phyloP scores from a whole-genome alignment of 2,797 vertebrate genomes.

The Staurois parvus region DNA sequence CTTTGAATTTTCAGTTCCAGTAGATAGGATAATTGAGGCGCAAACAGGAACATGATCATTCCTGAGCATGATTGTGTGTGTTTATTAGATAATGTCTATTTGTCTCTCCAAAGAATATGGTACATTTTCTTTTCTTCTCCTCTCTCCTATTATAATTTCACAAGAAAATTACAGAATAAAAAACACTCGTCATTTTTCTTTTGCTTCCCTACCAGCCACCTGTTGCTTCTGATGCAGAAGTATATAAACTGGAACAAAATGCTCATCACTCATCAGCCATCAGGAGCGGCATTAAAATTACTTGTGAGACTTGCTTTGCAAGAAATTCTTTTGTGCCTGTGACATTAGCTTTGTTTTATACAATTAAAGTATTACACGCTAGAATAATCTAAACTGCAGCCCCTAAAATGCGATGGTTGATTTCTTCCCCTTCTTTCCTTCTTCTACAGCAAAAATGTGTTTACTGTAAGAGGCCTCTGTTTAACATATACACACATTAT shows the following conservation, averaged over 20 bases:
- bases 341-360: slow-evolving; percentile 93
- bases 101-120: slow-evolving; percentile 17
- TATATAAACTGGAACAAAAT: slow-evolving; percentile 82
- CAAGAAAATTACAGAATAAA: slow-evolving; percentile 40
- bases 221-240: slow-evolving; percentile 76
- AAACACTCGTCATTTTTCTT: slow-evolving; percentile 62
- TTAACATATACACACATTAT: too few relatives aligned
- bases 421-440: slow-evolving; percentile 66
- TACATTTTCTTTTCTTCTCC: slow-evolving; percentile 12
- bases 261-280: slow-evolving; percentile 87
- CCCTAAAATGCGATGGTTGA: slow-evolving; percentile 85
- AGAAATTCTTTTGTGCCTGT: slow-evolving; percentile 87
- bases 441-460: slow-evolving; percentile 82
- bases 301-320: slow-evolving; percentile 84
- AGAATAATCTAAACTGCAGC: slow-evolving; percentile 94
- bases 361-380: slow-evolving; percentile 95
- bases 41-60: not conserved
- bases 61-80: not conserved
- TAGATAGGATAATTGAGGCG: not conserved
- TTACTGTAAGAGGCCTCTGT: slow-evolving; percentile 69
- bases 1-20: slow-evolving; percentile 12
- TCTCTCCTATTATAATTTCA: slow-evolving; percentile 36
- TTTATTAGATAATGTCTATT: slow-evolving; percentile 40
- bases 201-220: slow-evolving; percentile 79
- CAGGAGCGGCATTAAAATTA: slow-evolving; percentile 85